phyloP scores from a whole-genome alignment of 2,113 vertebrate species.

The Archilochus colubris region DNA sequence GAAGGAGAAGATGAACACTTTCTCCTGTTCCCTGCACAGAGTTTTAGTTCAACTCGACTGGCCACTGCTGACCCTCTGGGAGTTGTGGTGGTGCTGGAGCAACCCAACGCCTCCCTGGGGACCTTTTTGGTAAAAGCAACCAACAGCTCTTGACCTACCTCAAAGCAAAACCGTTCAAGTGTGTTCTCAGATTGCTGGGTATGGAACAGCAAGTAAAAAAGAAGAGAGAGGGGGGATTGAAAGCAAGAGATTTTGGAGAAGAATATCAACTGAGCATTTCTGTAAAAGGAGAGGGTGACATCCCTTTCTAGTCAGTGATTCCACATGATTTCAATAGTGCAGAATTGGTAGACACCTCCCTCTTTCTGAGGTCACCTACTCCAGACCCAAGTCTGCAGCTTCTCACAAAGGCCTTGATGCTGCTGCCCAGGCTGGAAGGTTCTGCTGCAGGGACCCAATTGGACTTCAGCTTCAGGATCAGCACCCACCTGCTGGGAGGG shows the following conservation, averaged over 20 bases:
- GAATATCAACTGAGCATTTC: neutral
- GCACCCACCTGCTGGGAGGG: neutral
- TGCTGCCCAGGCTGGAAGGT: neutral
- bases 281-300: neutral
- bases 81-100: neutral
- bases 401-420: neutral
- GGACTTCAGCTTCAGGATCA: too few species aligned
- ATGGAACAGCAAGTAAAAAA: neutral
- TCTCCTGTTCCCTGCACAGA: accelerated
- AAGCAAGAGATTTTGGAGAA: neutral
- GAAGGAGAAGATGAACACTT: neutral
- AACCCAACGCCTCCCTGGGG: neutral
- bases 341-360: neutral
- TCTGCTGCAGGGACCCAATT: neutral
- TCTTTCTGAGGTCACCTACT: neutral
- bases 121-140: neutral
- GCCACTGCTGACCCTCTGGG: neutral
- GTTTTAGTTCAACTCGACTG: too few species aligned
- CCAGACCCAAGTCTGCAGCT: neutral
- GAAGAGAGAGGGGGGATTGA: neutral
- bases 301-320: neutral
- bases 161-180: neutral
- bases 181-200: neutral
- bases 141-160: neutral
- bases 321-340: neutral